Base-by-base conservation (phyloP, 1,140 invertebrate genomes). In the Ceratoteleas bidentatus region DNA sequence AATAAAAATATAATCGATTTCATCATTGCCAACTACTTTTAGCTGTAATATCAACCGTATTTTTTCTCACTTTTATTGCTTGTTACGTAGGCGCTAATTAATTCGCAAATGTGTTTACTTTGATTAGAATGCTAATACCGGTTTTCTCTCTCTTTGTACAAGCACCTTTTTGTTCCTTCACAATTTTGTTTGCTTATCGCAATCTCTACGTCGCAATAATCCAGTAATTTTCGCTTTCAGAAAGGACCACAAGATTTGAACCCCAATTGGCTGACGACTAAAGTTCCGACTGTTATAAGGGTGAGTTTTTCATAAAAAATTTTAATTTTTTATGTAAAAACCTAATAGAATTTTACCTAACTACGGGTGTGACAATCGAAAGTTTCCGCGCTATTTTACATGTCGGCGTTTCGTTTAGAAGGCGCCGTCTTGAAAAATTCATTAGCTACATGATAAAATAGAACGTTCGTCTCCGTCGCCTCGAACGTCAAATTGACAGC, bases 221-320 rank as follows among this genome's bases (percentile, higher is more conserved):
- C 24, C 24, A 24, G 24, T 2, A 24, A 24, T 24, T 24, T 24
- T 24, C 24, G 4, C 24, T 92, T 88, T 43, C 88, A 93, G 92
- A 92, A 90, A 81, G 88, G 89, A 52, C 88, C 91, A 34, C 89
- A 90, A 54, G 90, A 92, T 87, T 73, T 90, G 40, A 90, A 89
- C 75, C 88, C 89, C 53, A 90, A 91, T 82, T 87, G 90, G 73
- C 83, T 92, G 58, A 89, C 88, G 34, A 88, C 88, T 13, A 86
- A 83, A 69, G 79, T 85, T 61, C 86, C 89, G 33, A 85, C 72
- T 75, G 76, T 87, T 40, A 79, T 92, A 50, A 92, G 90, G 86
- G 92, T 92, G 88, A 86, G 87, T 84, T 61, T 54, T 56, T 56
- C 7, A 24, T 0, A 3, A 43, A 24, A 40, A 40, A 40, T 10